These are phyloP conservation scores for Ganaspis sp. DNA, from an alignment of 1,140 invertebrate genomes.

Conservation along the genomic window DNA sequence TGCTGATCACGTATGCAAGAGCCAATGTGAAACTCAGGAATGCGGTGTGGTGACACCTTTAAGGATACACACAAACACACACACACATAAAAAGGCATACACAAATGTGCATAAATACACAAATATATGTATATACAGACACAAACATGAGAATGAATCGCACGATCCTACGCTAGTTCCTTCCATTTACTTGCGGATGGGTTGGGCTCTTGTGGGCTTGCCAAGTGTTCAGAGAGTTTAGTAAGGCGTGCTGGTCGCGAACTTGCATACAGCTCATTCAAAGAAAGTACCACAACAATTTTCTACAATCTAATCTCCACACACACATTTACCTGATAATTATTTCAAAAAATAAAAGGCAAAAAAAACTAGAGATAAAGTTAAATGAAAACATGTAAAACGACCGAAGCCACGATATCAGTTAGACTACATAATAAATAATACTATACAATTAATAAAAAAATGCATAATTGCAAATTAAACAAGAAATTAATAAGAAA, in stretches of 20 bases:
- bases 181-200: constrained; percentile 28
- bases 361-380: too few species aligned
- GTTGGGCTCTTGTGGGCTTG: constrained; percentile 28
- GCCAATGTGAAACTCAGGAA: constrained; percentile 15
- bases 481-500: too few species aligned
- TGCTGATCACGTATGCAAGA: constrained; percentile 13
- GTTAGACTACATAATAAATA: too few species aligned
- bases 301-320: neutral
- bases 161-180: constrained; percentile 27
- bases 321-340: neutral
- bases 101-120: too few species aligned
- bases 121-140: neutral
- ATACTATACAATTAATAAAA: too few species aligned
- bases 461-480: too few species aligned
- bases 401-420: too few species aligned
- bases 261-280: constrained; percentile 14
- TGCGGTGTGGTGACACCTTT: constrained; percentile 25
- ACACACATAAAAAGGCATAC: too few species aligned
- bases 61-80: neutral
- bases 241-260: constrained; percentile 14
- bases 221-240: neutral
- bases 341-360: neutral
- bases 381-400: too few species aligned
- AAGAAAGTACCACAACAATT: constrained; percentile 11
- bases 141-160: neutral